Evolutionary conservation across 2,888 invertebrate species (phyloP).

Genomic region (Agonum fuliginosum): DNA sequence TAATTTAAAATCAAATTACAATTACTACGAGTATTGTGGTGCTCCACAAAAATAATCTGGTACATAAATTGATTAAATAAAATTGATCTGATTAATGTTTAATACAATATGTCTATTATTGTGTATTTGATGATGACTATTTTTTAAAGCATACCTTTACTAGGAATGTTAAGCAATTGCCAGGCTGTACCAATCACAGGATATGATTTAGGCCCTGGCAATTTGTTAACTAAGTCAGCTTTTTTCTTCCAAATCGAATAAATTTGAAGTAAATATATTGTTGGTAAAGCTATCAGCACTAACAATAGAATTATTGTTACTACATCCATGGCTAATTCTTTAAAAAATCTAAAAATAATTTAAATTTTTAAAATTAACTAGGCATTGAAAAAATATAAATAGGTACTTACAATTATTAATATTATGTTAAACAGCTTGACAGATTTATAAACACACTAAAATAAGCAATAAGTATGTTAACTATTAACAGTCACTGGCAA

Average conservation of each 20-base stretch:
- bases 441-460: background rate
- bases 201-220: conserved; percentile 61
- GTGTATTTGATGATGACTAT: too few species aligned
- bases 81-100: too few species aligned
- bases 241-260: conserved; percentile 43
- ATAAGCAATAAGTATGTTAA: background rate
- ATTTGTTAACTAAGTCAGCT: conserved; percentile 55
- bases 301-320: conserved; percentile 53
- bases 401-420: background rate
- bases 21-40: too few species aligned
- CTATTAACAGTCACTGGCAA: background rate
- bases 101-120: too few species aligned
- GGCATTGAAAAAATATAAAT: background rate
- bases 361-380: background rate
- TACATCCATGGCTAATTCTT: conserved; percentile 50
- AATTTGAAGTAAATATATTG: conserved; percentile 47
- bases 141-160: conserved; percentile 61
- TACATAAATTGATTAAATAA: too few species aligned
- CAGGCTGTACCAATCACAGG: conserved; percentile 64
- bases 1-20: too few species aligned
- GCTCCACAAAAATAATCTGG: too few species aligned
- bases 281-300: conserved; percentile 51
- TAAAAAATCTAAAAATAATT: background rate
- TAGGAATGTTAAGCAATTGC: conserved; percentile 59
- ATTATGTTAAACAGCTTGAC: background rate